These are phyloP conservation scores for Tragelaphus eurycerus DNA, from an alignment of 2,797 vertebrate genomes.

Conservation along the genomic window DNA sequence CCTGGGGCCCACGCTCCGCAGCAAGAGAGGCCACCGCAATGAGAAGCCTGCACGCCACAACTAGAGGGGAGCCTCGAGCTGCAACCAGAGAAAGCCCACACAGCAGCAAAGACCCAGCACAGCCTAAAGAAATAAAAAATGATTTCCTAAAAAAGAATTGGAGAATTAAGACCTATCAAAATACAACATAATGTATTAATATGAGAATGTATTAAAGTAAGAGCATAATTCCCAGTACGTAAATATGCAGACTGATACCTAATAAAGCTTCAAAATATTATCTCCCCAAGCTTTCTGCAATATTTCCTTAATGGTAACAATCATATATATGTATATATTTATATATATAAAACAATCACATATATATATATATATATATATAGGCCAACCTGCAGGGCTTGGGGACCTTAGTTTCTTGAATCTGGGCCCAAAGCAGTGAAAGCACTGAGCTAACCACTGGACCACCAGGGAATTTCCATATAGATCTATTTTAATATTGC, in stretches of 20 bases:
- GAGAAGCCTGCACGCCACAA: background rate
- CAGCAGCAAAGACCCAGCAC: background rate
- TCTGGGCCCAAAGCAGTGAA: background rate
- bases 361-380: background rate
- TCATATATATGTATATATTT: background rate
- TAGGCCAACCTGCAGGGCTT: background rate
- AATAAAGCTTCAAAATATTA: background rate
- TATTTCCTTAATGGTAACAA: background rate
- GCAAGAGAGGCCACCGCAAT: rapidly evolving
- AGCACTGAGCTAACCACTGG: background rate
- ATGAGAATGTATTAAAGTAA: background rate
- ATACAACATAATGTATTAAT: background rate
- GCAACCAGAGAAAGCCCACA: background rate
- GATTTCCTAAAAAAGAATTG: background rate
- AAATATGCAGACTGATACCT: conserved; percentile 23
- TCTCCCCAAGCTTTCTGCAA: background rate
- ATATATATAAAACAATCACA: background rate
- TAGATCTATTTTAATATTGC: background rate
- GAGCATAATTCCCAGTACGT: background rate
- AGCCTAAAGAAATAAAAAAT: background rate
- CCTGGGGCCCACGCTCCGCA: background rate
- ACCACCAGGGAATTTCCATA: background rate
- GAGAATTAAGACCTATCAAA: background rate
- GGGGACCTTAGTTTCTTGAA: background rate
- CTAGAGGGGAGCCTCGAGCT: rapidly evolving